Base-by-base conservation (phyloP, 2,113 vertebrate species). In the Pagrus major region DNA sequence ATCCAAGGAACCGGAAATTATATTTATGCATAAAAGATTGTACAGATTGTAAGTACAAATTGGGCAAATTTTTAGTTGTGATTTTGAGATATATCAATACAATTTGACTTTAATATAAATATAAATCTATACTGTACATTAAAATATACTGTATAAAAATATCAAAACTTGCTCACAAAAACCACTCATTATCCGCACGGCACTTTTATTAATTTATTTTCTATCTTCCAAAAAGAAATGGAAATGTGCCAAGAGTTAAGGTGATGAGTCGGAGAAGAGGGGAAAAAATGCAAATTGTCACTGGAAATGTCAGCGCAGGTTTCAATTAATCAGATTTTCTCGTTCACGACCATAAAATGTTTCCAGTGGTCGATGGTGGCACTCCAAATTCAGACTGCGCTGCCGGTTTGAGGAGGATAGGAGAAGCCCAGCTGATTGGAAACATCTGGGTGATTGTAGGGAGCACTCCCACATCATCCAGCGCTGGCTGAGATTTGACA, bases 391-490 rank as follows among this genome's bases (percentile, higher is more conserved):
- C 76, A 49, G 44, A 58, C 46, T 14, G 51, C 49, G 65, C 70
- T 44, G 87, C 75, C 78, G 59, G 71, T 66, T n/a, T n/a, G 89
- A 89, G 81, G 55, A 81, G 76, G 68, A 85, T 54, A 56, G 91
- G 89, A 92, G 93, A 85, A 91, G 80, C 86, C 91, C 93, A 92
- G 90, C 92, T 94, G 94, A 95, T 95, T 93, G 92, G 92, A 94
- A 95, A 95, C 95, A 95, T 95, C 94, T 95, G 95, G 93, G 88
- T 72, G 88, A 94, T 91, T 89, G 93, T 83, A 91, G 92, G 88
- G 90, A 92, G 91, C 86, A 89, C 92, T 90, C 89, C 91, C 90
- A 93, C 93, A 93, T 94, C 92, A 93, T 91, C 88, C 91, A 84
- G 58, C 71, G 73, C 92, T 89, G 93, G 88, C 93, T 93, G 92